A percentile compares a stretch with the other conserved stretches of the same genome.
These are phyloP conservation scores for Epinotia demarniana DNA, from an alignment of 2,888 invertebrate genomes.

Conservation along the genomic window DNA sequence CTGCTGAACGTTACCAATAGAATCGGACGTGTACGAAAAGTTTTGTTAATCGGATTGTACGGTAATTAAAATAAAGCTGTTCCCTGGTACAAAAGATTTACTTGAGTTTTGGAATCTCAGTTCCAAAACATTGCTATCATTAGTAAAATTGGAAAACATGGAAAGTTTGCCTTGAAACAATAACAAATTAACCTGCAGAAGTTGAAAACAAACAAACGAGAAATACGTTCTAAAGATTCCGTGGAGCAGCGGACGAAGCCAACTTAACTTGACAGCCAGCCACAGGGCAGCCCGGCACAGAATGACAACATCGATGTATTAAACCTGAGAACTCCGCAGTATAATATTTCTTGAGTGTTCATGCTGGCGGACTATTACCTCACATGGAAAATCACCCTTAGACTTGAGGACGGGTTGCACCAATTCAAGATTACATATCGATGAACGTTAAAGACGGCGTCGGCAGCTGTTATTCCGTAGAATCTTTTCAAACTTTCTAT, in stretches of 20 bases:
- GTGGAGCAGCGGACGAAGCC: constrained; percentile 14
- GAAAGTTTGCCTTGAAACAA: constrained; percentile 35
- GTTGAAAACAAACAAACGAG: constrained; percentile 43
- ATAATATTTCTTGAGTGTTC: not conserved
- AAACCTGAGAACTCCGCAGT: not conserved
- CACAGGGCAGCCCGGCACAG: constrained; percentile 25
- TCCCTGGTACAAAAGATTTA: constrained; percentile 14
- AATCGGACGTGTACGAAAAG: no score
- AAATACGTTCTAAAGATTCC: constrained; percentile 41
- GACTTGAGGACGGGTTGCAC: no score
- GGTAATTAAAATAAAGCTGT: constrained; percentile 14
- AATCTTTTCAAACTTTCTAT: no score
- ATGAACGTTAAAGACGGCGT: no score
- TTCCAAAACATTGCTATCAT: constrained; percentile 34
- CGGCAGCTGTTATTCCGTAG: no score
- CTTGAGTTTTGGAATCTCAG: constrained; percentile 5
- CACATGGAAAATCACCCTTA: no score
- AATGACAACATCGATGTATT: constrained; percentile 4
- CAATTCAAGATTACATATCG: no score
- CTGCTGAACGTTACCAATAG: no score
- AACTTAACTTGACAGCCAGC: constrained; percentile 38
- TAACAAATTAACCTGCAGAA: constrained; percentile 42
- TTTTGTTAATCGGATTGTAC: no score
- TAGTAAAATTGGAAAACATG: constrained; percentile 44
- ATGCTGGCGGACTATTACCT: no score